phyloP scores from a whole-genome alignment of 1,140 invertebrate species.

The Drosophila insularis region DNA sequence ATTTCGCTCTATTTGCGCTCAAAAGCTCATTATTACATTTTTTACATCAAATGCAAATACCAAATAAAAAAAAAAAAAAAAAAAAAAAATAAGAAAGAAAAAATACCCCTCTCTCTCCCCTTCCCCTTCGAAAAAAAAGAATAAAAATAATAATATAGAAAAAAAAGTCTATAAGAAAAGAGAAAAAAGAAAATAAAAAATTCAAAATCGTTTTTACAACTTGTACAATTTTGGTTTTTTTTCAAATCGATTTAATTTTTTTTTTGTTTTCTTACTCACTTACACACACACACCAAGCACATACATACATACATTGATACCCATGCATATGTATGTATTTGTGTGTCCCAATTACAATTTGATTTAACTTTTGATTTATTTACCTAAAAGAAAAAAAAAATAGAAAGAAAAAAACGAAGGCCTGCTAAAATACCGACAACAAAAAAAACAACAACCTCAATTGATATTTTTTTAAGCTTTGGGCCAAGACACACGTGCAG shows the following conservation, averaged over 20 bases:
- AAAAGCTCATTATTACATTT: slow-evolving; percentile 82
- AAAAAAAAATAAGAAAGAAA: slow-evolving; percentile 13
- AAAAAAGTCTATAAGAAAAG: slow-evolving; percentile 20
- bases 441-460: background rate
- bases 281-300: slow-evolving; percentile 39
- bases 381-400: slow-evolving; percentile 15
- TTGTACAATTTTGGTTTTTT: slow-evolving; percentile 46
- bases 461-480: background rate
- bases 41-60: slow-evolving; percentile 82
- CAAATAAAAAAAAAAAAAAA: slow-evolving; percentile 48
- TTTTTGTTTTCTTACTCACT: slow-evolving; percentile 47
- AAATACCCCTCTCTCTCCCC: background rate
- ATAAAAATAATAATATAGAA: slow-evolving; percentile 28
- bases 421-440: background rate
- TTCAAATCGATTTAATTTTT: slow-evolving; percentile 30
- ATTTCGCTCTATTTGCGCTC: slow-evolving; percentile 80
- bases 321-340: slow-evolving; percentile 55
- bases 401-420: slow-evolving; percentile 3
- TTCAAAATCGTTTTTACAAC: slow-evolving; percentile 41
- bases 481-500: background rate
- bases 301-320: slow-evolving; percentile 31
- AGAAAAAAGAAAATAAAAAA: slow-evolving; percentile 33
- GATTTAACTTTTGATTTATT: slow-evolving; percentile 80
- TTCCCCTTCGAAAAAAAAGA: background rate
- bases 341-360: slow-evolving; percentile 70